Base-by-base conservation (phyloP, 2,113 vertebrate species). In the Marmota monax region DNA sequence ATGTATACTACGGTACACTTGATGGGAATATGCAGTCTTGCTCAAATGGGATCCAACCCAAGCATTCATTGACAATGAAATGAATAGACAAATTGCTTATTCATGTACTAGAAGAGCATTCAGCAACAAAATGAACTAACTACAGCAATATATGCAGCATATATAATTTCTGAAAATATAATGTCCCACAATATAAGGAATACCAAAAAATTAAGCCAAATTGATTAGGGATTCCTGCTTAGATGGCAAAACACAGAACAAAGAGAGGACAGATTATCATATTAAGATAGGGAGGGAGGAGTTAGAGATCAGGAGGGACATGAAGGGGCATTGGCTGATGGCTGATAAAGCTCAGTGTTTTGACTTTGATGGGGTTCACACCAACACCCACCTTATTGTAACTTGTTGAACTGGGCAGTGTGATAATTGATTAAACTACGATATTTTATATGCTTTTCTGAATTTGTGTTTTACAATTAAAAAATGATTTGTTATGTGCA, bases 61-160 rank as follows among this genome's bases (percentile, higher is more conserved):
- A 82, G 39, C 48, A 63, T 39, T 10, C 11, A 16, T 37, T 9
- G 11, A 25, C 27, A 63, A 32, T n/a, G 69, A 86, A 77, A 90
- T 53, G 74, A 76, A 67, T 53, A 89, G 56, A 37, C 63, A 80
- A 23, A 63, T 51, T 92, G 87, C 45, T 93, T 88, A 80, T 88
- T 90, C 25, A 23, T 34, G 58, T 85, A 67, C 82, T n/a, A 86
- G 86, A 94, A 76, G 58, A 76, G 67, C 42, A 80, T 63, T 87
- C 42, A 56, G 82, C 42, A 76, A 37, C 9, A 32, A 84, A 84
- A 85, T n/a, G 5, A 82, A 53, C 76, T 74, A 79, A 80, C 58
- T 37, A 56, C 27, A 70, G 48, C n/a, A 48, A 3, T 80, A 7
- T 65, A 56, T 13, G 42, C n/a, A 70, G 39, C 51, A 58, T 18